Evolutionary conservation across 2,888 invertebrate genomes (phyloP).

Genomic region (Myopa testacea): DNA sequence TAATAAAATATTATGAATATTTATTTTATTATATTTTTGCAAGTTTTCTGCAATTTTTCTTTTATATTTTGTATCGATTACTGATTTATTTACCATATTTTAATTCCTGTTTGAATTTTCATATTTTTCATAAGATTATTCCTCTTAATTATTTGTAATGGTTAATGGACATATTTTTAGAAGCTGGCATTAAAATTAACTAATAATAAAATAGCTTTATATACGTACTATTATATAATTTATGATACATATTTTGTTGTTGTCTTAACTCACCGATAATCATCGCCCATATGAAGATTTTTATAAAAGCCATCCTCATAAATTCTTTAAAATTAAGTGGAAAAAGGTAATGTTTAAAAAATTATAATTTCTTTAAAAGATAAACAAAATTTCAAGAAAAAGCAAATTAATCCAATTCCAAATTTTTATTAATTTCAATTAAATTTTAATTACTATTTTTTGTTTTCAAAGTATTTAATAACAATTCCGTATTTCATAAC

Average conservation of each 20-base stretch:
- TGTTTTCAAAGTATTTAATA: not conserved
- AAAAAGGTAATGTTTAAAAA: not conserved
- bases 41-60: no score
- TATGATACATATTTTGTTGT: not conserved
- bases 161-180: no score
- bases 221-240: no score
- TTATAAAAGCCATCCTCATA: constrained; percentile 58
- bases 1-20: no score
- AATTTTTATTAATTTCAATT: constrained; percentile 1
- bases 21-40: no score
- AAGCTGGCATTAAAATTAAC: no score
- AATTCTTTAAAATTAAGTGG: not conserved
- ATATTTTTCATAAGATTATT: not conserved
- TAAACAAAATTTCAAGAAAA: no score
- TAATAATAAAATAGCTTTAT: no score
- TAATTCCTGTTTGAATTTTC: not conserved
- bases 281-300: constrained; percentile 61
- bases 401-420: not conserved
- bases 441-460: not conserved
- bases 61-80: no score
- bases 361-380: not conserved
- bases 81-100: not conserved
- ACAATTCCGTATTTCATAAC: no score
- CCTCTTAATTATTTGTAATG: not conserved
- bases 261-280: constrained; percentile 57